Evolutionary conservation across 2,113 vertebrate genomes (phyloP).

Genomic region (Pelodiscus sinensis): DNA sequence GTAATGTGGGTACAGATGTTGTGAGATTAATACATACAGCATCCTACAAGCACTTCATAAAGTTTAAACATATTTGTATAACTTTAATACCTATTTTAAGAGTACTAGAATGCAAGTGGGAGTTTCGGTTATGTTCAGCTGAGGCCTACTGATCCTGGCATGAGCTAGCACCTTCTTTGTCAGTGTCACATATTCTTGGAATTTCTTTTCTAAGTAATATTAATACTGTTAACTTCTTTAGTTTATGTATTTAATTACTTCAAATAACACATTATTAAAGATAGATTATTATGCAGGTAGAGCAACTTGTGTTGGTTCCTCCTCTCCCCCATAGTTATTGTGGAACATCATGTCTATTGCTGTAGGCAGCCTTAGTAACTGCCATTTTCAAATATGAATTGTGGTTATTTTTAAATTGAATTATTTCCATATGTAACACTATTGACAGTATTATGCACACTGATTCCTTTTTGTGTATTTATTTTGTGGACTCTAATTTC

Average conservation of each 20-base stretch:
- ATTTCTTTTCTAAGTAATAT: background rate
- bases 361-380: background rate
- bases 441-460: background rate
- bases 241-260: background rate
- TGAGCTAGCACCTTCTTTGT: background rate
- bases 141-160: background rate
- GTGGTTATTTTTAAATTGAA: background rate
- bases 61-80: background rate
- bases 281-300: background rate
- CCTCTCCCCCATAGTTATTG: background rate
- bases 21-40: background rate
- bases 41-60: background rate
- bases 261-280: background rate
- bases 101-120: background rate
- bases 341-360: background rate
- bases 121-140: background rate
- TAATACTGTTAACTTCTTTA: background rate
- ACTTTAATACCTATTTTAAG: background rate
- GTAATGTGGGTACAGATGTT: background rate
- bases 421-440: background rate
- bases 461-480: background rate
- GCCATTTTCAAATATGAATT: background rate
- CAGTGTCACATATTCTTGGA: background rate
- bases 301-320: background rate
- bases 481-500: background rate